phyloP scores from a whole-genome alignment of 2,113 vertebrate species.

The Bubo bubo region DNA sequence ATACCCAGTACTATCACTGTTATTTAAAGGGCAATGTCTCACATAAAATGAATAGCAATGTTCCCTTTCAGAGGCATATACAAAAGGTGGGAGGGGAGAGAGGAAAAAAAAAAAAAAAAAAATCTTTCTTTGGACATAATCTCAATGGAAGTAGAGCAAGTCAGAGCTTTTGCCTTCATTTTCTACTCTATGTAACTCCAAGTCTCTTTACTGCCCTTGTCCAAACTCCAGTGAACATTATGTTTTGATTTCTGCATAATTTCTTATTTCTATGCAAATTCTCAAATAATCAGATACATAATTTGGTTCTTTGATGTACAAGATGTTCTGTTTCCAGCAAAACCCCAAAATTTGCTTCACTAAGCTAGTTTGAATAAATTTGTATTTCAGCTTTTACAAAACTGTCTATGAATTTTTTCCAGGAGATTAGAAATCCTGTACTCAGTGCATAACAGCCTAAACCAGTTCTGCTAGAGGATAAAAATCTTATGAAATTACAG shows the following conservation, averaged over 20 bases:
- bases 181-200: neutral
- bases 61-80: neutral
- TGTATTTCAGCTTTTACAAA: slow-evolving; percentile 6
- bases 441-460: neutral
- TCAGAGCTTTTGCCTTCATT: neutral
- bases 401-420: neutral
- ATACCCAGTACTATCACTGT: neutral
- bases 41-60: neutral
- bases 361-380: slow-evolving; percentile 46
- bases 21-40: neutral
- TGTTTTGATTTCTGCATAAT: slow-evolving; percentile 57
- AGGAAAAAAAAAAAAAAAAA: too few species aligned
- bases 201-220: neutral
- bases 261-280: slow-evolving; percentile 70
- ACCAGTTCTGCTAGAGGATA: neutral
- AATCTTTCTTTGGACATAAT: neutral
- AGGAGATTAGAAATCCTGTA: neutral
- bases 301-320: slow-evolving; percentile 55
- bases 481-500: neutral
- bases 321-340: slow-evolving; percentile 40
- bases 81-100: neutral
- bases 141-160: neutral
- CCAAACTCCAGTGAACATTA: neutral
- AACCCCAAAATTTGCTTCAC: slow-evolving; percentile 30
- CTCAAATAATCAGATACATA: slow-evolving; percentile 50